A percentile compares a stretch with the other conserved stretches of the same genome.
Conservation (phyloP, 1,140 invertebrate species). For the Helicoverpa zea region DNA sequence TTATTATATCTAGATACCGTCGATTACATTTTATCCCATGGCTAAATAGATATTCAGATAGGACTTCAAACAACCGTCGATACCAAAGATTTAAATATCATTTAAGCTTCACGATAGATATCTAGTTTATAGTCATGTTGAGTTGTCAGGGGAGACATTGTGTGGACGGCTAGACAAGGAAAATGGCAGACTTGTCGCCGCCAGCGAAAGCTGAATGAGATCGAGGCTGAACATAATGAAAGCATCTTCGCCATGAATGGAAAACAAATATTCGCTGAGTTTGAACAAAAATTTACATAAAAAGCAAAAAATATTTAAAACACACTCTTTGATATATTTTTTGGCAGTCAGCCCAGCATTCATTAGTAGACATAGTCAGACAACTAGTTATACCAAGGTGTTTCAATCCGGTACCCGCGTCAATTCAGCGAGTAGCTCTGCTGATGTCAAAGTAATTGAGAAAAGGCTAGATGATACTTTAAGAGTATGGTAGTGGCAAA, state of each 20-base stretch:
- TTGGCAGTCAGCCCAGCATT: background rate
- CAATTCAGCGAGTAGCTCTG: too few relatives aligned
- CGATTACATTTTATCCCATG: too few relatives aligned
- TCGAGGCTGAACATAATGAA: slow-evolving; percentile 17
- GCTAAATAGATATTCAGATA: too few relatives aligned
- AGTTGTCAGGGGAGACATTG: slow-evolving; percentile 49
- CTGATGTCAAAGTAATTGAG: too few relatives aligned
- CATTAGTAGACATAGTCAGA: too few relatives aligned
- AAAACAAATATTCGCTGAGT: slow-evolving; percentile 8
- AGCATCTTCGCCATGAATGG: slow-evolving; percentile 3
- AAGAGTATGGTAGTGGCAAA: too few relatives aligned
- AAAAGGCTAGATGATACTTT: too few relatives aligned
- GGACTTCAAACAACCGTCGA: background rate
- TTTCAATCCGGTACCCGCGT: too few relatives aligned
- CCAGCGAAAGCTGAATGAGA: slow-evolving; percentile 46
- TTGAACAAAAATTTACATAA: background rate
- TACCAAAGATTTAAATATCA: background rate
- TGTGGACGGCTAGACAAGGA: slow-evolving; percentile 29
- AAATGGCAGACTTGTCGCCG: slow-evolving; percentile 55
- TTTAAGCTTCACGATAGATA: background rate
- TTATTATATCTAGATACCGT: too few relatives aligned
- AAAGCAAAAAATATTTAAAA: background rate
- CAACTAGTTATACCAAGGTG: too few relatives aligned
- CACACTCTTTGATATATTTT: background rate
- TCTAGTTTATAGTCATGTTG: background rate